Evolutionary conservation across 1,140 invertebrate species (phyloP), one percentile per base, ranked within the genome.

Genomic region (Drosophila elegans): DNA sequence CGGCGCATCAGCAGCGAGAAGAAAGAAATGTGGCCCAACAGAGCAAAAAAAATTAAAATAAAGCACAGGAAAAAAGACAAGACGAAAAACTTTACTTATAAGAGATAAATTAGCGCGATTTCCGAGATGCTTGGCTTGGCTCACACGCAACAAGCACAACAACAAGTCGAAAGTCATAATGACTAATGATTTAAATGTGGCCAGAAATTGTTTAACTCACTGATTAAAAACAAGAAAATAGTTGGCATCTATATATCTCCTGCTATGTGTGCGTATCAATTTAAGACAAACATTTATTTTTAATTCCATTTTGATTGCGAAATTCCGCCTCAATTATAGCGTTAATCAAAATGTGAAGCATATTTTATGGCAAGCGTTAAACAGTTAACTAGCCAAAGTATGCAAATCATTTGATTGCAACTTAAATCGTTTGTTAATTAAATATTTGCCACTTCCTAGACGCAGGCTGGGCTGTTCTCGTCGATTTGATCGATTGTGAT

Each of bases 81-180:
- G 66, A 61, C 74, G 57, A 78, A 81, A 71, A 56, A 56, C 64
- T 71, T 71, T 49, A 83, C 75, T 81, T 75, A 82, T 85, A 81
- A 71, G 62, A 82, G 74, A 75, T 86, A 86, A 86, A 86, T 88
- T 75, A 88, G 68, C 78, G 61, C 78, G 82, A 85, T 86, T 82
- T 82, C 53, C 49, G 69, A 85, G 74, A 63, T 54, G 57, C 73
- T 74, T 42, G 68, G 46, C 68, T 48, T 72, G 64, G 66, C 51
- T 54, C 9, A 68, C 68, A 72, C 68, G 68, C 68, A 71, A 71
- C 42, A 57, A 45, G 36, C 36, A 11, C 34, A 63, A 59, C 49
- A 74, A 54, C 55, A 76, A 79, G 83, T 63, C 78, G 61, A 82
- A 88, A 78, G 71, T 79, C 80, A 79, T 82, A 88, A 86, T 86